Base-by-base conservation (phyloP, 2,797 vertebrate genomes). In the Sebastiscus tertius region DNA sequence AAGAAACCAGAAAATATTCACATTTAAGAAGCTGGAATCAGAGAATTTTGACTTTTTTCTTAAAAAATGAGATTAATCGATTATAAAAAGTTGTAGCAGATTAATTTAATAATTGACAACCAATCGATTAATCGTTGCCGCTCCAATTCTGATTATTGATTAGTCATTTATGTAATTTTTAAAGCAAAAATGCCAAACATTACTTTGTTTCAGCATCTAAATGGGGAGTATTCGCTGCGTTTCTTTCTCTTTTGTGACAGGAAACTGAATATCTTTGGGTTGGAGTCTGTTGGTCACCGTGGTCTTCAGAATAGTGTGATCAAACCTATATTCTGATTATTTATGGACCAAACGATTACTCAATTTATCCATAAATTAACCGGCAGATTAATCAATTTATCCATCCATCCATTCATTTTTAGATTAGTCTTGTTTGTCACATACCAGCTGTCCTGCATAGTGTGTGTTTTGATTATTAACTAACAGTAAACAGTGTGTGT, bases 391-490 rank as follows among this genome's bases (percentile, higher is more conserved):
- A 34, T 52, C 49, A 20, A 52, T n/a, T n/a, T 52, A 20, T 79
- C 34, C 80, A 72, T 77, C 62, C 67, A 87, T 75, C 31, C 80
- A 85, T 72, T 14, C 8, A 75, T 76, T 52, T 20, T 71, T 20
- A 54, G 3, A 31, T 26, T n/a, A 22, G 29, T 62, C 33, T 22
- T 7, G 3, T 7, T 39, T n/a, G 12, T 29, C 29, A 62, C 36
- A 52, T 2, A 46, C 2, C 22, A 46, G 65, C 55, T 31, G 4
- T 12, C 8, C 8, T 10, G 10, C n/a, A 26, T 4, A 18, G 16
- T 22, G 7, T n/a, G 9, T 14, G 31, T 36, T 83, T 61, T 75
- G 26, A 72, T 56, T 20, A 22, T 4, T 13, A 14, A 11, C 33
- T 34, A 22, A 16, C 13, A 64, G 20, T 55, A 66, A 67, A 29